Evolutionary conservation across 35 echinoderm and acorn worm genomes (phyloP).

Genomic region (Anneissia japonica): DNA sequence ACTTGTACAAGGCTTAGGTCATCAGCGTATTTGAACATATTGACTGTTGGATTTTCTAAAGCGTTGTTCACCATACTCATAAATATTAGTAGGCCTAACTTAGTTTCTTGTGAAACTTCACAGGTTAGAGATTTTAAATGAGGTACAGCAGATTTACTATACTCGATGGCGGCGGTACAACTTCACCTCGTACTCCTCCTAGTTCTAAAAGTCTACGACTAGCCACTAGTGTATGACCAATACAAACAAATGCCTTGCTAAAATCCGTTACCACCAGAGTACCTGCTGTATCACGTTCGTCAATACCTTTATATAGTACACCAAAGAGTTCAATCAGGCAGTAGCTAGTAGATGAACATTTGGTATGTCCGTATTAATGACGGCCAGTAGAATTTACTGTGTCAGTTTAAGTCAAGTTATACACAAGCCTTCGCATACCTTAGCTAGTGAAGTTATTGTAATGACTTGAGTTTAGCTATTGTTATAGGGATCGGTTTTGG

Average conservation of each 20-base stretch:
- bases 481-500: too few species aligned
- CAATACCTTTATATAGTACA: background rate
- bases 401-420: too few species aligned
- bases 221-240: constrained; percentile 14
- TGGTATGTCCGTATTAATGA: too few species aligned
- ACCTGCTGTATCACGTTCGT: background rate
- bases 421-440: too few species aligned
- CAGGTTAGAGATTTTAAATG: background rate
- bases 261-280: constrained; percentile 45
- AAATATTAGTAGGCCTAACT: background rate
- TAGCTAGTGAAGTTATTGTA: too few species aligned
- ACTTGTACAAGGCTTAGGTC: background rate
- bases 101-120: background rate
- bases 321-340: constrained; percentile 6
- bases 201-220: background rate
- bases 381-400: too few species aligned
- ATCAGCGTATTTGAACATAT: background rate
- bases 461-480: too few species aligned
- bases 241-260: constrained; percentile 29
- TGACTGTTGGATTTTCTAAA: too few species aligned
- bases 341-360: too few species aligned
- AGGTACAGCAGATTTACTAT: background rate
- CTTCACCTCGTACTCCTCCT: background rate
- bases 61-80: background rate
- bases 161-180: constrained; percentile 18